A percentile compares a stretch with the other conserved stretches of the same genome.
These are phyloP conservation scores for Ostrea denselamellosa DNA, from an alignment of 1,140 invertebrate species.

Conservation along the genomic window DNA sequence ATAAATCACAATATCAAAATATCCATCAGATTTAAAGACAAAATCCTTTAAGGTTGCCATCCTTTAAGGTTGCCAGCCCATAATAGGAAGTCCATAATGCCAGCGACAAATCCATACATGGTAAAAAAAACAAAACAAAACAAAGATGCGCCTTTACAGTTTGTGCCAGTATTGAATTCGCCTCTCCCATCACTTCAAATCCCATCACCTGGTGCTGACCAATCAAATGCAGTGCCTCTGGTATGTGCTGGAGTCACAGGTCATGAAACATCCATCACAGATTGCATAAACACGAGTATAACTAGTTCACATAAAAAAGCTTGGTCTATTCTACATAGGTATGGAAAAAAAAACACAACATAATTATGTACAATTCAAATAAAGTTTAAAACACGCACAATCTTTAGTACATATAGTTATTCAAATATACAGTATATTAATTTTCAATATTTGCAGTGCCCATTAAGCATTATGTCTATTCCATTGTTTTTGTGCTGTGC, in stretches of 20 bases:
- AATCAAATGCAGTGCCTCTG: conserved; percentile 44
- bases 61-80: background rate
- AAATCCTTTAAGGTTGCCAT: background rate
- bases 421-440: background rate
- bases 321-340: background rate
- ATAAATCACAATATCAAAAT: background rate
- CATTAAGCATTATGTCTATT: conserved; percentile 54
- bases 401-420: background rate
- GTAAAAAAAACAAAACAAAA: background rate
- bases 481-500: conserved; percentile 65
- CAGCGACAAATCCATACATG: conserved; percentile 14
- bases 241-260: conserved; percentile 19
- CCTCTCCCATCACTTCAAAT: conserved; percentile 40
- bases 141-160: background rate
- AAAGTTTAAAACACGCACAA: background rate
- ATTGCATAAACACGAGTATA: conserved; percentile 10
- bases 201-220: conserved; percentile 18
- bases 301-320: background rate
- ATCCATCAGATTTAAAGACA: background rate
- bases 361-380: background rate
- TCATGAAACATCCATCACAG: conserved; percentile 22
- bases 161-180: conserved; percentile 4
- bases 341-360: background rate
- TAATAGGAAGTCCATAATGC: conserved; percentile 12
- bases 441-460: background rate